Conservation (phyloP, 1,140 invertebrate species). For the Uloborus diversus region DNA sequence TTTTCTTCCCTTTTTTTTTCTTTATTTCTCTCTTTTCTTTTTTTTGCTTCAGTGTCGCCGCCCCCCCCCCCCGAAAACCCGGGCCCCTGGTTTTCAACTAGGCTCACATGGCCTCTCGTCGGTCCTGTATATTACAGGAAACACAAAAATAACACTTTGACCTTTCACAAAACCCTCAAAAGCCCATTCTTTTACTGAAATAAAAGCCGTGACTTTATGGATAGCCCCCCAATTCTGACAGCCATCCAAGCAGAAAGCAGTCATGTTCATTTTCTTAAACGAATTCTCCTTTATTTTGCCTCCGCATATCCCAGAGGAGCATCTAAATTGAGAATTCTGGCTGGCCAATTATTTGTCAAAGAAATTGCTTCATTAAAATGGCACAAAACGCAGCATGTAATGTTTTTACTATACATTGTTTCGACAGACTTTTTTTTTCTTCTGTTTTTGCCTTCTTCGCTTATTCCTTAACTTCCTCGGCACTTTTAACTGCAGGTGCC, state of each 20-base stretch:
- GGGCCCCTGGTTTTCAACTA: too few species aligned
- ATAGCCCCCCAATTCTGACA: background rate
- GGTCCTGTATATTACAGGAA: too few species aligned
- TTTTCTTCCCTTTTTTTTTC: too few species aligned
- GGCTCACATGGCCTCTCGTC: too few species aligned
- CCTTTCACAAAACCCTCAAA: too few species aligned
- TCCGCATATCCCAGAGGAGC: slow-evolving; percentile 26
- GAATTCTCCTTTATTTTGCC: slow-evolving; percentile 45
- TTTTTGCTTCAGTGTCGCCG: too few species aligned
- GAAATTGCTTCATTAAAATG: slow-evolving; percentile 50
- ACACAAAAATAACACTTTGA: too few species aligned
- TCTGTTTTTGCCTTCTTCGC: background rate
- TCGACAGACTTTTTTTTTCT: background rate
- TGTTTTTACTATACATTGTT: slow-evolving; percentile 4
- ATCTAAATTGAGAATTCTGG: slow-evolving; percentile 31
- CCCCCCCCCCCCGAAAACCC: too few species aligned
- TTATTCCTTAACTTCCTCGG: background rate
- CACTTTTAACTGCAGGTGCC: background rate
- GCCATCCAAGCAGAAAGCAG: slow-evolving; percentile 20
- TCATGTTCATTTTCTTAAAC: slow-evolving; percentile 47
- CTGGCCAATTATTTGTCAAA: slow-evolving; percentile 49
- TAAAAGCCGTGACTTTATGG: too few species aligned
- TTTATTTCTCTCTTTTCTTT: too few species aligned
- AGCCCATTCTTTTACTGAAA: too few species aligned
- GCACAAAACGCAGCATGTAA: slow-evolving; percentile 9